phyloP scores from a whole-genome alignment of 1,140 invertebrate genomes.

The Bactericera cockerelli region DNA sequence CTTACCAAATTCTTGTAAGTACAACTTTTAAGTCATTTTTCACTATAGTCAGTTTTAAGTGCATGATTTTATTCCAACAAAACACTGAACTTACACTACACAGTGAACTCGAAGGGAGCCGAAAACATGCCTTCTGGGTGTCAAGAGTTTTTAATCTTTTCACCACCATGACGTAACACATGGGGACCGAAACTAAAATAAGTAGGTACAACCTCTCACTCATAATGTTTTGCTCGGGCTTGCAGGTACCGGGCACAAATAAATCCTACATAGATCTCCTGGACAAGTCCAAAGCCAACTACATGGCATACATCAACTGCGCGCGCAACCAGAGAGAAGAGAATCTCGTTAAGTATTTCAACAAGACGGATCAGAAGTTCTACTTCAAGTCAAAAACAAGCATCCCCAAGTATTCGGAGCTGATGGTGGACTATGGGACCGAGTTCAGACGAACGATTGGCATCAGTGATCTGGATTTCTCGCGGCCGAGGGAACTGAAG shows the following conservation, averaged over 20 bases:
- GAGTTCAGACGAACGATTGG: slow-evolving; percentile 3
- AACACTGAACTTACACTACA: no score
- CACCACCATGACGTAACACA: no score
- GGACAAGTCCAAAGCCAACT: slow-evolving; percentile 5
- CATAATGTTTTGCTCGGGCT: no score
- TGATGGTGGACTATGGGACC: neutral
- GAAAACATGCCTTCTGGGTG: no score
- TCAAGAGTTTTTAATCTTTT: no score
- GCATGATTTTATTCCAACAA: no score
- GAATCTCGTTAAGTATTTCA: neutral
- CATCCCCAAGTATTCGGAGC: neutral
- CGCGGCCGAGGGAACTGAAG: neutral
- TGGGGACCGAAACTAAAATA: no score
- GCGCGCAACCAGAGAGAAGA: neutral
- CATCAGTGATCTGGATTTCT: neutral
- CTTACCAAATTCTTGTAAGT: no score
- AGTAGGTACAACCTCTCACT: no score
- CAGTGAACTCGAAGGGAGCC: no score
- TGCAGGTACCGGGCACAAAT: neutral
- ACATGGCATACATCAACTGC: neutral
- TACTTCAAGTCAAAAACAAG: neutral
- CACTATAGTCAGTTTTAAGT: no score
- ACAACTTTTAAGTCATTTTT: no score
- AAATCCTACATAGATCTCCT: neutral
- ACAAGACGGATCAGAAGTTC: slow-evolving; percentile 3